These are phyloP conservation scores for Chesias legatella DNA, from an alignment of 2,888 invertebrate genomes.

Conservation along the genomic window DNA sequence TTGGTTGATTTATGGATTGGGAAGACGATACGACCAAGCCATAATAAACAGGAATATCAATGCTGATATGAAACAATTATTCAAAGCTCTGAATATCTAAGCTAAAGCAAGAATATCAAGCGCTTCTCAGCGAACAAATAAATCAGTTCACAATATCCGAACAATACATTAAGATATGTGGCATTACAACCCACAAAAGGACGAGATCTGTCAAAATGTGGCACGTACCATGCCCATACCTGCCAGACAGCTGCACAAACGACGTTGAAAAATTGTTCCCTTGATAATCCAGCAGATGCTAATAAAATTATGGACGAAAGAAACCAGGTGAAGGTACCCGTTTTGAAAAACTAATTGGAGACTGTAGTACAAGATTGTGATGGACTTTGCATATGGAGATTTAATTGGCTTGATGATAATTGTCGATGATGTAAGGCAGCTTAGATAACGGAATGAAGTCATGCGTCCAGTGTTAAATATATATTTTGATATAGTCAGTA, in stretches of 20 bases:
- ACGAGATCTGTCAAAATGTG: slow-evolving; percentile 49
- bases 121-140: slow-evolving; percentile 1
- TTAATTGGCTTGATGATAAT: slow-evolving; percentile 4
- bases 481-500: no score
- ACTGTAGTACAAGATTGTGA: background rate
- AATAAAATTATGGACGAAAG: slow-evolving; percentile 30
- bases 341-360: background rate
- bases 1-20: no score
- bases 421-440: slow-evolving; percentile 2
- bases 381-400: slow-evolving; percentile 1
- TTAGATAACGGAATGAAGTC: slow-evolving; percentile 8
- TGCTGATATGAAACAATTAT: no score
- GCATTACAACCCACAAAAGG: slow-evolving; percentile 27
- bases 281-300: slow-evolving; percentile 58
- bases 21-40: no score
- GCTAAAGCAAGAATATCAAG: no score
- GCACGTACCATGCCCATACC: slow-evolving; percentile 62
- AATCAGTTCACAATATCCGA: slow-evolving; percentile 5
- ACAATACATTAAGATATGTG: slow-evolving; percentile 17
- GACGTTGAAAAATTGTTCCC: slow-evolving; percentile 62
- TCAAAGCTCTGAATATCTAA: no score
- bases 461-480: background rate
- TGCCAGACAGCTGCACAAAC: slow-evolving; percentile 69
- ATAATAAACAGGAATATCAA: no score
- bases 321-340: slow-evolving; percentile 17